A percentile compares a stretch with the other conserved stretches of the same genome.
Conservation (phyloP, 2,797 vertebrate species). For the Clarias platycephalus region DNA sequence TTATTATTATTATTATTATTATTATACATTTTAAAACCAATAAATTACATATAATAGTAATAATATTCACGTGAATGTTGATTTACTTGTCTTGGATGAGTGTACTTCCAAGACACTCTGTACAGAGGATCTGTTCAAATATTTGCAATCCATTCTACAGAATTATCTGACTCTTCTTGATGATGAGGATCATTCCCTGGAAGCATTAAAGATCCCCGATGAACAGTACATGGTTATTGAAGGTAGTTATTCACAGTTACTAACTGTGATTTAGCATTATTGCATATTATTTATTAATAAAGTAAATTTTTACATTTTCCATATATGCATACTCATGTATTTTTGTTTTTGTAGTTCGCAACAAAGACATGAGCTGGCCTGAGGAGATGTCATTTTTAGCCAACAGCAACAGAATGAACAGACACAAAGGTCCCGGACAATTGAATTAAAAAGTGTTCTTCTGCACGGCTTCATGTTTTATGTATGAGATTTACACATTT, state of each 20-base stretch:
- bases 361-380: slow-evolving; percentile 99
- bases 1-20: not conserved
- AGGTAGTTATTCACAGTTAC: slow-evolving; percentile 71
- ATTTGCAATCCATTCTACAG: slow-evolving; percentile 63
- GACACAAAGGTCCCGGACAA: slow-evolving; percentile 89
- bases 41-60: not conserved
- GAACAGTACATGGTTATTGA: slow-evolving; percentile 98
- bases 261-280: not conserved
- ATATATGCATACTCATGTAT: not conserved
- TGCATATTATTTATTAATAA: not conserved
- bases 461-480: not conserved
- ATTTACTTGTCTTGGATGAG: not conserved
- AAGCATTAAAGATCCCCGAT: slow-evolving; percentile 93
- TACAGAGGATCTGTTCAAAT: not conserved
- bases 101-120: not conserved
- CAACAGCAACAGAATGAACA: slow-evolving; percentile 97
- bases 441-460: not conserved
- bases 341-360: slow-evolving; percentile 80
- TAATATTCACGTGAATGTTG: not conserved
- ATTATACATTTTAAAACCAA: not conserved
- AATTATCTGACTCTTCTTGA: slow-evolving; percentile 96
- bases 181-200: slow-evolving; percentile 95
- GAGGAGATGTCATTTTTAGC: slow-evolving; percentile 99
- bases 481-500: not conserved
- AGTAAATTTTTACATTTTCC: not conserved